Evolutionary conservation across 2,113 vertebrate species (phyloP).

Genomic region (Tragelaphus buxtoni): DNA sequence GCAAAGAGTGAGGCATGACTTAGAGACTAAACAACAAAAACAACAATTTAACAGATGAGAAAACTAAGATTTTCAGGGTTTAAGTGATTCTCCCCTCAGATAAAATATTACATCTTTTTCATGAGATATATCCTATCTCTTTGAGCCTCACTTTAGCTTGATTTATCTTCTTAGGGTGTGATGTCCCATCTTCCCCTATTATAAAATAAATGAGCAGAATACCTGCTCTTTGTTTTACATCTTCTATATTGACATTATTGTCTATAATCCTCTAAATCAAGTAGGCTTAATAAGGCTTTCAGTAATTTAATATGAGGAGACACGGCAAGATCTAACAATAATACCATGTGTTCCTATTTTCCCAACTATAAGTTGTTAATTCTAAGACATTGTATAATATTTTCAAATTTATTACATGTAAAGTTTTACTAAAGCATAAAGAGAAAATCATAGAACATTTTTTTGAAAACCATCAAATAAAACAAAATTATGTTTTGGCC

Average conservation of each 20-base stretch:
- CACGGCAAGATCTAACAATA: neutral
- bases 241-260: neutral
- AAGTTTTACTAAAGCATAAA: neutral
- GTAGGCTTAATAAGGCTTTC: neutral
- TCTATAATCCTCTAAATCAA: neutral
- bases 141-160: neutral
- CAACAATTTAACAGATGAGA: neutral
- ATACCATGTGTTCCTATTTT: neutral
- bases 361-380: neutral
- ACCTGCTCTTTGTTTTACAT: neutral
- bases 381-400: neutral
- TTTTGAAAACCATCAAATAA: neutral
- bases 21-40: neutral
- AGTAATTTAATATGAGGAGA: neutral
- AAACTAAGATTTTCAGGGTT: neutral
- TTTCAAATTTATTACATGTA: neutral
- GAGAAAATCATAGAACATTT: neutral
- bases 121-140: neutral
- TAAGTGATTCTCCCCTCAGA: neutral
- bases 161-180: neutral
- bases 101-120: neutral
- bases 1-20: neutral
- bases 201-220: neutral
- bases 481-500: neutral
- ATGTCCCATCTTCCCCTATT: neutral